Evolutionary conservation across 2,888 invertebrate species (phyloP), one percentile per base, ranked within the genome.

Genomic region (Cataglyphis cursor): DNA sequence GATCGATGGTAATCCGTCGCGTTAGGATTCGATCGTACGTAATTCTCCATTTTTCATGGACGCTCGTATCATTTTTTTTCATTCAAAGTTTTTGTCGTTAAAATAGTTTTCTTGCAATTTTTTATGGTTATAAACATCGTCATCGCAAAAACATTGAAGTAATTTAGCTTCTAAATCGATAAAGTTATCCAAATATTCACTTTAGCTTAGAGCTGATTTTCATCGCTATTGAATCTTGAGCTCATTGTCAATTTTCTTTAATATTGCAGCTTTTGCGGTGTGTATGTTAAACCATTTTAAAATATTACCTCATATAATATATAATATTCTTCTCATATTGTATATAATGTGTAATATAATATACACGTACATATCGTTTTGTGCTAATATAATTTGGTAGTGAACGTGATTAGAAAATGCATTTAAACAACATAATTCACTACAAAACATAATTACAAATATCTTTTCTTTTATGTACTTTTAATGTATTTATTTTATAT

Each of bases 51-150:
- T 54, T 41, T 38, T 76, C 75, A 24, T 15, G 15, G 15, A 31
- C 18, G 18, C 12, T 15, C 51, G 51, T 64, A 64, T 76, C 75
- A 65, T 38, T 65, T 51, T 51, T 76, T 64, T 65, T 65, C 54
- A 65, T 65, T 28, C 38, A n/a, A 76, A 76, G 64, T 76, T 76
- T 44, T 76, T 51, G 51, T 65, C 51, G n/a, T 76, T 35, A 8
- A 54, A 76, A 28, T 76, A 12, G n/a, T 35, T 38, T 64, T 65
- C 75, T 54, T 54, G 51, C 35, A 65, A 51, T 38, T 65, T 51
- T 75, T 51, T 35, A 35, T 12, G 51, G 51, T 35, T 18, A 75
- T 75, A 51, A 65, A 76, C 38, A 12, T 54, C 48, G 15, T n/a
- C 28, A 21, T 38, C 24, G n/a, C n/a, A 51, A 44, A 18, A 65